These are phyloP conservation scores for Drosophila varians DNA, from an alignment of 1,140 invertebrate species.

Conservation along the genomic window DNA sequence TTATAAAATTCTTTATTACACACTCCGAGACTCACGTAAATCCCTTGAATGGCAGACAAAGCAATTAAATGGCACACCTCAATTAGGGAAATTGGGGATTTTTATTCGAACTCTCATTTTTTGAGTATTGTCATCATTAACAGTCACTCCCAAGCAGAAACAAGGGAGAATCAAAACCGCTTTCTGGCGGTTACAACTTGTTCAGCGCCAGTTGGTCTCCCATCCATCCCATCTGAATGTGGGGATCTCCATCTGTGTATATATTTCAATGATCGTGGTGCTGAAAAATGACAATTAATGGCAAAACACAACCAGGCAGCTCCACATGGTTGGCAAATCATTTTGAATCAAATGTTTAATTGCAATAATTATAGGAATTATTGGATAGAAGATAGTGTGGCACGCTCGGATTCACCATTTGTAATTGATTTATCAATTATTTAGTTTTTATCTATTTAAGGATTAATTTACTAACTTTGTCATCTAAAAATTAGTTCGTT, in stretches of 20 bases:
- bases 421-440: conserved; percentile 3
- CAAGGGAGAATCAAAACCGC: conserved; percentile 48
- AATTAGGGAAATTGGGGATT: background rate
- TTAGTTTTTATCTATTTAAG: background rate
- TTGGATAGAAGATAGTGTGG: background rate
- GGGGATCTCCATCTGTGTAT: conserved; percentile 6
- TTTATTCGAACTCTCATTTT: conserved; percentile 3
- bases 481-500: background rate
- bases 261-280: background rate
- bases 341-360: conserved; percentile 58
- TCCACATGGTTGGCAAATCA: conserved; percentile 4
- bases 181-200: conserved; percentile 62
- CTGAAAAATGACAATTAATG: conserved; percentile 35
- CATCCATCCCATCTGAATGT: background rate
- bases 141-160: conserved; percentile 24
- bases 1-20: background rate
- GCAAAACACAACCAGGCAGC: conserved; percentile 13
- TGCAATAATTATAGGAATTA: conserved; percentile 54
- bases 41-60: background rate
- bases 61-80: conserved; percentile 2
- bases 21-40: background rate
- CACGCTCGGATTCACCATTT: background rate
- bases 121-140: conserved; percentile 24
- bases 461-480: background rate
- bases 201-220: conserved; percentile 53